Evolutionary conservation across 1,140 invertebrate genomes (phyloP), one percentile per base, ranked within the genome.

Genomic region (Brachionus calyciflorus): DNA sequence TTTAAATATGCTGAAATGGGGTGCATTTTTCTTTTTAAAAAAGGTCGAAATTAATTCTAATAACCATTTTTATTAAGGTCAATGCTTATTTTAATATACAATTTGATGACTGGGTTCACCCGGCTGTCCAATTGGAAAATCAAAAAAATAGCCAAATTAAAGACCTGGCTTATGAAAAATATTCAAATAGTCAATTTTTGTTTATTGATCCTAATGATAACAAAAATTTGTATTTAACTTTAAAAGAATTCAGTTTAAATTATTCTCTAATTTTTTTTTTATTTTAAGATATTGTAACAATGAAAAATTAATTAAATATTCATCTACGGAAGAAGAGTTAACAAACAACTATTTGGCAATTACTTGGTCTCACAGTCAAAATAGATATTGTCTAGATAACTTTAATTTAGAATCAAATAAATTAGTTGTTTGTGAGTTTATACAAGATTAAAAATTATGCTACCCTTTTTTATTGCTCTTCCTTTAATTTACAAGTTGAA

Each of bases 51-150:
- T n/a, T n/a, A n/a, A n/a, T n/a, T n/a, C n/a, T n/a, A n/a, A n/a
- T n/a, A n/a, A n/a, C n/a, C n/a, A n/a, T n/a, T n/a, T n/a, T n/a
- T n/a, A n/a, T n/a, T n/a, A n/a, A 65, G 60, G 44, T 65, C 41
- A 65, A 65, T 65, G 60, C 60, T 14, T 65, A 65, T n/a, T 65
- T 65, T 65, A 44, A 65, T 24, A 21, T 44, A 44, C 19, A 41
- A 19, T 44, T 65, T 65, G 60, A 44, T 65, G 60, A 65, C 10
- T 65, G 60, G 60, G 10, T 65, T 9, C 41, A 65, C 44, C 60
- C 60, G 37, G 19, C 37, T 7, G 19, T 17, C 37, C 6, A 33
- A 60, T 14, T 60, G 17, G 55, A 60, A 40, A 37, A 19, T 17
- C 2, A 10, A 5, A n/a, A 28, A 19, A 17, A 19, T 12, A 19